phyloP scores from a whole-genome alignment of 35 echinoderm and acorn worm genomes.

The Hemicentrotus pulcherrimus region DNA sequence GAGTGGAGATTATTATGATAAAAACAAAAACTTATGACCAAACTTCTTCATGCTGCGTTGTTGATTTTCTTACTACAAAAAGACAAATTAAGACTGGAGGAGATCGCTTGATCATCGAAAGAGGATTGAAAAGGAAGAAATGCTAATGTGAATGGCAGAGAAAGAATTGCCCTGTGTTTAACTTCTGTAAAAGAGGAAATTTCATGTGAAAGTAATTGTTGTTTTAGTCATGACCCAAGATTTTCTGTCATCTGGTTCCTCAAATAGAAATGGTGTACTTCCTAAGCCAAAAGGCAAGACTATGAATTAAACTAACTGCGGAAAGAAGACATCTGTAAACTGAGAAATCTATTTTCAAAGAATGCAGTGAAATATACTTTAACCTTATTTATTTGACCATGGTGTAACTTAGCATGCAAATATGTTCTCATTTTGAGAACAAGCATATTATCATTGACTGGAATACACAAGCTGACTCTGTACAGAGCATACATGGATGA shows the following conservation, averaged over 20 bases:
- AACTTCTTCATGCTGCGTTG: constrained; percentile 16
- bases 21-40: constrained; percentile 7
- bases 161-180: background rate
- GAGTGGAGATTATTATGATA: background rate
- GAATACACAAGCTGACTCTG: background rate
- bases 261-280: background rate
- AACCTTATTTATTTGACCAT: background rate
- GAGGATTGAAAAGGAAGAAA: background rate
- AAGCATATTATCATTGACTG: background rate
- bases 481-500: background rate
- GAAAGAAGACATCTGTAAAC: no score
- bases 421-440: background rate
- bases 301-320: background rate
- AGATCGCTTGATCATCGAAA: background rate
- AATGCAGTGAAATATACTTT: no score
- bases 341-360: no score
- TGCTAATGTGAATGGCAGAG: background rate
- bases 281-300: background rate
- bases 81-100: background rate
- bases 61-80: constrained; percentile 4
- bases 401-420: background rate
- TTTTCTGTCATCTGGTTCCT: background rate
- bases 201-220: background rate
- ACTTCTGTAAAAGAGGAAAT: background rate
- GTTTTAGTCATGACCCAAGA: background rate